Evolutionary conservation across 2,888 invertebrate genomes (phyloP).

Genomic region (Ethmia dodecea): DNA sequence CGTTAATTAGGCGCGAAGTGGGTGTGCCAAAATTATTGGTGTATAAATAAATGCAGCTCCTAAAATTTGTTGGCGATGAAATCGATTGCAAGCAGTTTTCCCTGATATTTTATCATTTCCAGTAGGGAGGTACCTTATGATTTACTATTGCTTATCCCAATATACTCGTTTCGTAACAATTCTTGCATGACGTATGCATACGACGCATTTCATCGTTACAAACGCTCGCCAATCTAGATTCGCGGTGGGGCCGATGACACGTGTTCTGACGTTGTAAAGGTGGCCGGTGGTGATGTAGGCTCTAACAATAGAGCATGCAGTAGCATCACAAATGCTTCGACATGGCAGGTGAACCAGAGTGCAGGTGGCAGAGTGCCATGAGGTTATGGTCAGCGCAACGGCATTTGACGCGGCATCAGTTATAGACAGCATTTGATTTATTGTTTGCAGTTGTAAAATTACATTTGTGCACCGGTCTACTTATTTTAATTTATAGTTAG

Average conservation of each 20-base stretch:
- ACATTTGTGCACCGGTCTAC: too few species aligned
- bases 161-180: too few species aligned
- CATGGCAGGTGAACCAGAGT: constrained; percentile 51
- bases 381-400: constrained; percentile 39
- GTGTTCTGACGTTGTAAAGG: constrained; percentile 52
- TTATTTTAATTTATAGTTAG: too few species aligned
- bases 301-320: constrained; percentile 44
- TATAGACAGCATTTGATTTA: constrained; percentile 1
- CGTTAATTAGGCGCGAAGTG: constrained; percentile 4
- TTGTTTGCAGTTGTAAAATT: background rate
- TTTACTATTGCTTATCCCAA: too few species aligned
- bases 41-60: too few species aligned
- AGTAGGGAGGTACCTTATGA: too few species aligned
- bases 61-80: too few species aligned
- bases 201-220: constrained; percentile 6
- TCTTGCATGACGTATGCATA: constrained; percentile 5
- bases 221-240: constrained; percentile 8
- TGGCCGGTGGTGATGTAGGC: constrained; percentile 51
- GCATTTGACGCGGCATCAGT: background rate
- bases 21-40: constrained; percentile 8
- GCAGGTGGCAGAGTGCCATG: constrained; percentile 38
- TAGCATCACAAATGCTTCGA: constrained; percentile 22
- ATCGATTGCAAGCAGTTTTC: too few species aligned
- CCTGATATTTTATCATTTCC: too few species aligned
- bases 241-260: constrained; percentile 55